Conservation (phyloP, 2,113 vertebrate genomes). For the Paracanthobrama guichenoti region DNA sequence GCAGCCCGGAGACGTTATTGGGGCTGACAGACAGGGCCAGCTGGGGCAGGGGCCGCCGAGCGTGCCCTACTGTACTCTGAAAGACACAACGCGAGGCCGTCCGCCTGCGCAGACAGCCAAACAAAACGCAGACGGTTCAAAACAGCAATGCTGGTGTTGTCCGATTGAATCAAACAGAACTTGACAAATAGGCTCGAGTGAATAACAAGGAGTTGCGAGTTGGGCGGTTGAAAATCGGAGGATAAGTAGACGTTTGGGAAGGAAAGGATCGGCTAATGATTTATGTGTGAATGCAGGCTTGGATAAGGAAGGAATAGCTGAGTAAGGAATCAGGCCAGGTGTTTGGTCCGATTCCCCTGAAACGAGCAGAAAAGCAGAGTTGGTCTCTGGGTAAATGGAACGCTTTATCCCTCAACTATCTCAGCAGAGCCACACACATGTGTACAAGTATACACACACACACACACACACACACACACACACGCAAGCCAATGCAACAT, state of each 20-base stretch:
- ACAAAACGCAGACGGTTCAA: neutral
- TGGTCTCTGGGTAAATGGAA: conserved; percentile 43
- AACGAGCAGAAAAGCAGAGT: conserved; percentile 42
- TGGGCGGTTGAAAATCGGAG: conserved; percentile 24
- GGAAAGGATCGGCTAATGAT: conserved; percentile 24
- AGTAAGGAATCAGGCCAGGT: conserved; percentile 49
- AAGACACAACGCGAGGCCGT: neutral
- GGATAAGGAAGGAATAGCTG: conserved; percentile 27
- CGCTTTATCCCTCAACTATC: conserved; percentile 34
- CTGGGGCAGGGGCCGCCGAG: conserved; percentile 41
- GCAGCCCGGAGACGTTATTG: conserved; percentile 20
- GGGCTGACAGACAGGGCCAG: conserved; percentile 46
- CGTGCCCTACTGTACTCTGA: conserved; percentile 39
- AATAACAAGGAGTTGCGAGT: conserved; percentile 1
- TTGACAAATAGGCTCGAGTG: neutral
- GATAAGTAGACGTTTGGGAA: conserved; percentile 29
- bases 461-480: conserved; percentile 61
- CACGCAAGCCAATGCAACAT: neutral
- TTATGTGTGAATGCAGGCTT: conserved; percentile 39
- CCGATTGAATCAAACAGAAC: neutral
- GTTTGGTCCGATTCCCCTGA: conserved; percentile 47
- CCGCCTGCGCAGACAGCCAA: neutral
- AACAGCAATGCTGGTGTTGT: neutral
- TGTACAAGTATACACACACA: conserved; percentile 60
- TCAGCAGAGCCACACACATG: conserved; percentile 14